Base-by-base conservation (phyloP, 1,140 invertebrate species). In the Aphelinus atriplicis region DNA sequence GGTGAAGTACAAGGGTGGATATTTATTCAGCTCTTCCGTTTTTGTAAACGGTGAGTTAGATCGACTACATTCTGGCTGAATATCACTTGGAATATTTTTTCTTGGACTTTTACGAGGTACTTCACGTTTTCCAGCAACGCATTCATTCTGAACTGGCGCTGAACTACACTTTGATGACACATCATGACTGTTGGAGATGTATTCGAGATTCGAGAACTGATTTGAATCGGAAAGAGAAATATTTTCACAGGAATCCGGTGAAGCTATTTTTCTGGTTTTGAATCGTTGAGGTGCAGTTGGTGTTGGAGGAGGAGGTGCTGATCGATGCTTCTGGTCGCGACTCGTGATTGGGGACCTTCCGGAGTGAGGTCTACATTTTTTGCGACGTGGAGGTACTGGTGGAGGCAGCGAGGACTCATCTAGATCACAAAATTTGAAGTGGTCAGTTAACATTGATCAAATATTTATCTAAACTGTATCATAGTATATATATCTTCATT, bases 311-410 rank as follows among this genome's bases (percentile, higher is more conserved):
- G 47, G 42, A 51, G 68, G 56, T 3, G 57, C 26, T 46, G 45
- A 9, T 62, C 64, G 64, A 1, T 45, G 2, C 7, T 69, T 77
- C 2, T 42, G 56, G 51, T 72, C 50, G 9, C 53, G 2, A n/a
- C 65, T 66, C 10, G 68, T n/a, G 58, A 5, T 43, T 65, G 50
- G 42, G 46, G 64, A 69, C 68, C 48, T 60, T 66, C 71, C 70
- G 71, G 58, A 42, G 51, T 79, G 78, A n/a, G 9, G 73, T 80
- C 82, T 87, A 51, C 80, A 81, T 79, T 82, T 87, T 48, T 78
- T 84, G 62, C 86, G 82, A 61, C 85, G 84, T 45, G 85, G 86
- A 65, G 87, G 87, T 61, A 88, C 81, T 46, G 86, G 85, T 73
- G 87, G 87, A 58, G 81, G 66, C 69, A 68, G 66, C 43, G 69